Evolutionary conservation across 2,888 invertebrate species (phyloP), one percentile per base, ranked within the genome.

Genomic region (Parelbella ahira): DNA sequence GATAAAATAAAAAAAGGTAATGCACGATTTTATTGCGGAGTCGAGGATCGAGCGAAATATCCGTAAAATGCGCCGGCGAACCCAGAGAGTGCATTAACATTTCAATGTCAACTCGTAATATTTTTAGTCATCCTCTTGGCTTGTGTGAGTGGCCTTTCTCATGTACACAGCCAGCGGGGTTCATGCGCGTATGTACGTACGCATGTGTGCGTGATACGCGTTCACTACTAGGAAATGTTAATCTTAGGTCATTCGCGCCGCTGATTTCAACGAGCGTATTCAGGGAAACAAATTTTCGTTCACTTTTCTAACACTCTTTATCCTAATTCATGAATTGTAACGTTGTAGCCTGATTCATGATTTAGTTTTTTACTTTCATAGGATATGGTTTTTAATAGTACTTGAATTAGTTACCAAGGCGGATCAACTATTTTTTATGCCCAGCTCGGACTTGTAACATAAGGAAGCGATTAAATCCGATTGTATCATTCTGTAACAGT

Each of bases 61-160:
- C 64, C 77, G 75, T 74, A 72, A 79, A 80, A 73, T 74, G 74
- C 73, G 72, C 63, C 66, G 60, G 64, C 68, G 70, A 61, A 58
- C 60, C 54, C 53, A 42, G 55, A 62, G 84, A 76, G 87, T 87
- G 86, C 87, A 84, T 79, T 84, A 84, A 86, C 86, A 81, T 82
- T 82, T 86, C 87, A 87, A 87, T 87, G 87, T 87, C 87, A 84
- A 79, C 80, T 68, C 71, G 77, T 70, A 82, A 83, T 83, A 84
- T 86, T 84, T 86, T 86, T 87, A 84, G 84, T 81, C 75, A 72
- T 70, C 68, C 68, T 48, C 46, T 54, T 44, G 46, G 62, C 53
- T 43, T 62, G 77, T 77, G 79, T 75, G 82, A 62, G 74, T 73
- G 75, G 72, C 74, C 76, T 79, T 72, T 75, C 77, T 67, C 62